Evolutionary conservation across 1,140 invertebrate species (phyloP), one percentile per base, ranked within the genome.

Genomic region (Gryllus bimaculatus): DNA sequence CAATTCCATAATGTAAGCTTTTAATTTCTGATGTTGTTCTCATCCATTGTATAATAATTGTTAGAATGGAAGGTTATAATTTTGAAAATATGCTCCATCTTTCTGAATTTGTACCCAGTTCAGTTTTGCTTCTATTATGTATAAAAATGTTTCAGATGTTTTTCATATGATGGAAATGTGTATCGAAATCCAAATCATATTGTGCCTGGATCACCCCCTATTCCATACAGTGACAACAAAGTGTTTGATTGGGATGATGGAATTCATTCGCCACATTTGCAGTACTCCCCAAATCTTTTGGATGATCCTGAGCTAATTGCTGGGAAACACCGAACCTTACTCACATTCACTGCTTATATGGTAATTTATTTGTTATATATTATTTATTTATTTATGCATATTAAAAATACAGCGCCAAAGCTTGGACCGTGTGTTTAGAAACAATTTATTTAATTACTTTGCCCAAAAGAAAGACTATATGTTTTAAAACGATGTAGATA

Each of bases 271-370:
- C 84, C 83, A 75, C 77, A 80, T 83, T 81, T 87, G 39, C 90
- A 91, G 48, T 98, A 98, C 84, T 92, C 94, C 83, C 95, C 97
- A 0, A 94, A 96, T 86, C 89, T 96, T 73, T 86, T 99, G 39
- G 97, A 98, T 86, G 96, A 98, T 88, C 96, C 96, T 0, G 96
- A 98, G 87, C 87, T 98, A 18, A 95, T 96, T 82, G 96, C 96
- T 74, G 97, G 96, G 39, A 98, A 97, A 86, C 96, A 98, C 87
- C 89, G 96, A 80, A 98, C 96, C 12, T 86, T 98, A 15, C 87
- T 98, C n/a, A 97, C 95, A 6, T 98, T 99, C 84, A 93, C 95
- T 3, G 97, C 96, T 0, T 98, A 98, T 83, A 95, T 98, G 91
- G 91, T 92, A 12, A 76, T 74, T 66, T 10, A 48, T n/a, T 39